Evolutionary conservation across 2,797 vertebrate species (phyloP), one percentile per base, ranked within the genome.

Genomic region (Emydoidea blandingii): DNA sequence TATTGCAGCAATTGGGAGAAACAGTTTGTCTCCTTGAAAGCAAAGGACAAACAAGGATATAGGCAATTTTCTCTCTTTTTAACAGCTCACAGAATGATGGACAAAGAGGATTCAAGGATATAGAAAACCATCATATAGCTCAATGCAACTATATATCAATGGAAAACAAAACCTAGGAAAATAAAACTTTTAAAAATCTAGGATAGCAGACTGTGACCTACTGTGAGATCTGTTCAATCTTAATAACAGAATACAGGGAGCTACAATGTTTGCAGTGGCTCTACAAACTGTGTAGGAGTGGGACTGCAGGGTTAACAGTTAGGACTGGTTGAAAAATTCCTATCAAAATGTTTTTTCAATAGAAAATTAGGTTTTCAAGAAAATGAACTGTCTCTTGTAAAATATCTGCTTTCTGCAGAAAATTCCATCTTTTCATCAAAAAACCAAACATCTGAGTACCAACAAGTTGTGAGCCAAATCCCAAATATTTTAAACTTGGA

Each of bases 1-100:
- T 90, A 97, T 97, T 95, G 53, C 57, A 91, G 47, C 81, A 89
- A 23, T 56, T 95, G 53, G 62, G 86, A 97, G 78, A 89, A 95
- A 97, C 2, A 79, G 3, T 91, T 94, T 96, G 29, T 96, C 86
- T 96, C 57, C 56, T 85, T 96, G 85, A 96, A 97, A 97, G 52
- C 18, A 94, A 91, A 96, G 62, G 85, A 47, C 85, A 93, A 92
- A 78, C 84, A 95, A 95, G 56, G 88, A 89, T 93, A 81, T 18
- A 14, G 27, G 14, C 0, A 12, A n/a, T 44, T 15, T 34, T n/a
- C 37, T 82, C 49, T 89, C 83, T 47, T 87, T 54, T 95, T 90
- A 86, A 47, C 91, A 90, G 53, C 74, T 97, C 83, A 90, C 23
- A 85, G 44, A 37, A 65, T 31, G 18, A 87, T 29, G 91, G 68